phyloP scores from a whole-genome alignment of 2,888 invertebrate genomes.

The Capitulum mitella region DNA sequence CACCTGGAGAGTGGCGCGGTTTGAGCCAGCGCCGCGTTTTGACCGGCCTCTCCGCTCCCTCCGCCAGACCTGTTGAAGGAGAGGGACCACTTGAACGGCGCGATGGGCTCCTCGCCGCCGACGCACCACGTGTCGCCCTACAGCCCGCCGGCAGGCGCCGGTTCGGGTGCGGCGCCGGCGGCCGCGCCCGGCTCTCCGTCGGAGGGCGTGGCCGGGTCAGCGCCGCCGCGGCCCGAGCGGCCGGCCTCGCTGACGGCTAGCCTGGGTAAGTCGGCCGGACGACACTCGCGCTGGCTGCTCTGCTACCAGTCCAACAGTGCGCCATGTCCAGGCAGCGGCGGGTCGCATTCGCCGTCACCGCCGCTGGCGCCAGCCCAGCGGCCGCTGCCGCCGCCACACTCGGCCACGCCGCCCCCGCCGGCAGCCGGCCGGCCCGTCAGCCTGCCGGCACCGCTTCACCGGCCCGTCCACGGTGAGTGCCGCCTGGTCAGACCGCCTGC shows the following conservation, averaged over 20 bases:
- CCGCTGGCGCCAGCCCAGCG: constrained; percentile 23
- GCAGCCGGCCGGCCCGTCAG: constrained; percentile 7
- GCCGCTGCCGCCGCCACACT: neutral
- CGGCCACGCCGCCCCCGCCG: neutral
- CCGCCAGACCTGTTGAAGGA: constrained; percentile 86
- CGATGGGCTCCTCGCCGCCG: neutral
- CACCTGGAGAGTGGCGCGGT: no score
- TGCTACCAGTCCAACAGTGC: constrained; percentile 55
- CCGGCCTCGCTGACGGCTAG: constrained; percentile 16
- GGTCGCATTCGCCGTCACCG: constrained; percentile 37
- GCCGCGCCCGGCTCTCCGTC: neutral
- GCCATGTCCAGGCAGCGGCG: constrained; percentile 49
- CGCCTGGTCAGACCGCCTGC: no score
- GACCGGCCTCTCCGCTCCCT: constrained; percentile 38
- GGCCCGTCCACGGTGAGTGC: neutral
- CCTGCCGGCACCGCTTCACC: constrained; percentile 5
- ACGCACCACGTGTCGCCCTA: neutral
- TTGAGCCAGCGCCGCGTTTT: no score
- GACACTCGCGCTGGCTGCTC: constrained; percentile 66
- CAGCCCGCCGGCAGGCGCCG: neutral
- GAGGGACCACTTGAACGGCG: constrained; percentile 63
- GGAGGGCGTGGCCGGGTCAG: neutral
- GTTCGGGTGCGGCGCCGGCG: neutral
- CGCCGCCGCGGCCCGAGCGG: constrained; percentile 24
- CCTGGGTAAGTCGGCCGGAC: constrained; percentile 51